Evolutionary conservation across 1,140 invertebrate genomes (phyloP).

Genomic region (Anoplolepis gracilipes): DNA sequence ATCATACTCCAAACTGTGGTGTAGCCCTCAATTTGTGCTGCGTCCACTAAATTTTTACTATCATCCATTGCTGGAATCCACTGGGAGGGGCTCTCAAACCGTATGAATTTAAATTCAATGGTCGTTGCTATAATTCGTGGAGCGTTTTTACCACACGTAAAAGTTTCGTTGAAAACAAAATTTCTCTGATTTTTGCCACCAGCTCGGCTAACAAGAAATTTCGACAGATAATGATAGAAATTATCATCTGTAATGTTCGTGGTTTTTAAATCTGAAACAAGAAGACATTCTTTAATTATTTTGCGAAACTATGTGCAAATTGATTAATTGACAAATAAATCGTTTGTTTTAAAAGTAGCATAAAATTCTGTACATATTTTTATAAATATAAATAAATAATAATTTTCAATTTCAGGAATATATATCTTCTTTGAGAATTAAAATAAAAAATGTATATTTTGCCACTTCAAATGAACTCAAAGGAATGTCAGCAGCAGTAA

Average conservation of each 20-base stretch:
- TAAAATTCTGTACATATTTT: neutral
- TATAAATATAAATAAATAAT: neutral
- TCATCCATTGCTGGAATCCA: conserved; percentile 92
- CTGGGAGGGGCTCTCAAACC: conserved; percentile 88
- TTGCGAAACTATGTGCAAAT: neutral
- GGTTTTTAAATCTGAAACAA: conserved; percentile 76
- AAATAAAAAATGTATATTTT: neutral
- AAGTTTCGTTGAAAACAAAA: conserved; percentile 88
- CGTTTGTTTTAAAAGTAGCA: neutral
- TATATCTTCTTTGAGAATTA: neutral
- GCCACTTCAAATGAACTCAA: neutral
- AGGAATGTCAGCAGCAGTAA: conserved; percentile 59
- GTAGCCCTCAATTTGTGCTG: conserved; percentile 87
- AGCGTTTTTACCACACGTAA: conserved; percentile 88
- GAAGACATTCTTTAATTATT: conserved; percentile 17
- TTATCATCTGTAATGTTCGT: conserved; percentile 83
- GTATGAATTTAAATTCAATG: conserved; percentile 88
- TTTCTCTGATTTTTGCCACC: conserved; percentile 90
- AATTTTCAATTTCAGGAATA: neutral
- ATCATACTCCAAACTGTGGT: conserved; percentile 90
- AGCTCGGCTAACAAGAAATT: conserved; percentile 89
- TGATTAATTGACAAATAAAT: neutral
- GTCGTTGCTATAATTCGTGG: conserved; percentile 87
- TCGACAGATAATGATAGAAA: conserved; percentile 88
- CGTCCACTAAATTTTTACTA: conserved; percentile 87